Base-by-base conservation (phyloP, 2,888 invertebrate genomes). In the Chydorus sphaericus region DNA sequence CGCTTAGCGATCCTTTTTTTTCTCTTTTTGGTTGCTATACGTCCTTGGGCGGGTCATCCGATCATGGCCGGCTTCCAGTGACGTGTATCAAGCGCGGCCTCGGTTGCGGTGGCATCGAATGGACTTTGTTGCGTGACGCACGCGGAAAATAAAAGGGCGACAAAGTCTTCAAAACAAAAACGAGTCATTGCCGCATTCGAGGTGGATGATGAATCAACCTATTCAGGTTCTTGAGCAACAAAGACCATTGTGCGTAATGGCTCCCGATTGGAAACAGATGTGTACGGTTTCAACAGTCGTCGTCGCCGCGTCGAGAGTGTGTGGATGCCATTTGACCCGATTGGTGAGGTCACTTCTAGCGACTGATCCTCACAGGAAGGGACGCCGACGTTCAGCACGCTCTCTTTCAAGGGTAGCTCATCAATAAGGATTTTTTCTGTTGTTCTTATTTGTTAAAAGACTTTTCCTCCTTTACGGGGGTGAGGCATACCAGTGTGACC, bases 201-300 rank as follows among this genome's bases (percentile, higher is more conserved):
- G 18, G 18, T 16, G 16, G n/a, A n/a, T n/a, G n/a, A n/a, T n/a
- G n/a, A n/a, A n/a, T n/a, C n/a, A n/a, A n/a, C n/a, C n/a, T n/a
- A n/a, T n/a, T n/a, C n/a, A n/a, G n/a, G n/a, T n/a, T n/a, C n/a
- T n/a, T n/a, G n/a, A n/a, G n/a, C n/a, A n/a, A n/a, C n/a, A n/a
- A n/a, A n/a, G n/a, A n/a, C n/a, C n/a, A n/a, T n/a, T n/a, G n/a
- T n/a, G n/a, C n/a, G 26, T 16, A 26, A 4, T 16, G 23, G 33
- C 33, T 8, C 8, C 4, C 44, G 44, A 44, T 44, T 44, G 44
- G 44, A 44, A 44, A 44, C 44, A 44, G 44, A 44, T 44, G 44
- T 44, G 44, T 44, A 26, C 28, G 26, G 44, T 44, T 44, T 44
- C 44, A 44, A 39, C 39, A 39, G 39, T 39, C 6, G 4, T 7